These are phyloP conservation scores for Toxotes chatareus DNA, from an alignment of 2,113 vertebrate genomes.

Conservation along the genomic window DNA sequence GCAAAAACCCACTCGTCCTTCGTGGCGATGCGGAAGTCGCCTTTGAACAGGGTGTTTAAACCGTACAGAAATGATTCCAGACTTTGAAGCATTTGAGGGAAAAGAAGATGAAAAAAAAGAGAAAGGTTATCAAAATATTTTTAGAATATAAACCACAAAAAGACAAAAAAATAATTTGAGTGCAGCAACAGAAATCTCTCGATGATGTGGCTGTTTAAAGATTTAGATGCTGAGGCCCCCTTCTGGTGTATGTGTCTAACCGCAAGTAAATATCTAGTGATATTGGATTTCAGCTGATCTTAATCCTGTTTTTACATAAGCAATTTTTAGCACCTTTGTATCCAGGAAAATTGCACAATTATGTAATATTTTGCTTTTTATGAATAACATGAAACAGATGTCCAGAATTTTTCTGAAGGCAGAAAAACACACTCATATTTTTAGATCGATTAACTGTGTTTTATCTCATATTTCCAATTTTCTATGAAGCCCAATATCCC, in stretches of 20 bases:
- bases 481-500: too few relatives aligned
- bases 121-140: neutral
- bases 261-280: slow-evolving; percentile 5
- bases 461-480: too few relatives aligned
- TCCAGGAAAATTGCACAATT: neutral
- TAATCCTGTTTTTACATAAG: neutral
- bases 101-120: neutral
- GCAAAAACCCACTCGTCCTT: slow-evolving; percentile 98
- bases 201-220: neutral
- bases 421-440: neutral
- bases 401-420: too few relatives aligned
- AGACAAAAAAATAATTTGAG: neutral
- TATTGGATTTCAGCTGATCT: neutral
- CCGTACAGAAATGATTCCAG: slow-evolving; percentile 96
- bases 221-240: slow-evolving; percentile 49
- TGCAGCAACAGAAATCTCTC: neutral
- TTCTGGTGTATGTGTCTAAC: slow-evolving; percentile 39
- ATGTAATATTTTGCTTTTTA: neutral
- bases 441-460: neutral
- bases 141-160: neutral
- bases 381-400: neutral
- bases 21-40: slow-evolving; percentile 93
- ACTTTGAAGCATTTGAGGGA: slow-evolving; percentile 73
- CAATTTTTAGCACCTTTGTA: neutral
- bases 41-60: slow-evolving; percentile 96